These are phyloP conservation scores for Hippasteria phrygiana DNA, from an alignment of 53 echinoderm and acorn worm genomes.

Conservation along the genomic window DNA sequence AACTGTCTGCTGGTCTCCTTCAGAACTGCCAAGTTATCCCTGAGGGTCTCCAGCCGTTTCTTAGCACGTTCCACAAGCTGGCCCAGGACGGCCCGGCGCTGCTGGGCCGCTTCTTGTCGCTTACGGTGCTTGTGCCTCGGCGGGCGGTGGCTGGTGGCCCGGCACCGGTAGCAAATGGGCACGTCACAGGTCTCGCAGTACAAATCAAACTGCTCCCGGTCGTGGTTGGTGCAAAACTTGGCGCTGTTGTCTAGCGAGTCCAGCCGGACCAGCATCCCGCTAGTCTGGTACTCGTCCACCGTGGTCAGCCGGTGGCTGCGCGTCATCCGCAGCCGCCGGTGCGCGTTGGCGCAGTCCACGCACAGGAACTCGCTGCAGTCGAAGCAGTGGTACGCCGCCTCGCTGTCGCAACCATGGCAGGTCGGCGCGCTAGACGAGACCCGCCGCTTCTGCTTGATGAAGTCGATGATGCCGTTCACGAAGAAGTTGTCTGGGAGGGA, in stretches of 20 bases:
- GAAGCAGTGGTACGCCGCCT: conserved; percentile 88
- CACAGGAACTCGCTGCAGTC: conserved; percentile 93
- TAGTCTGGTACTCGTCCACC: conserved; percentile 90
- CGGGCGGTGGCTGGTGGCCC: conserved; percentile 76
- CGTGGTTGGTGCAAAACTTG: conserved; percentile 81
- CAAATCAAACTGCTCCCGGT: conserved; percentile 78
- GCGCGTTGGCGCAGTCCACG: conserved; percentile 91
- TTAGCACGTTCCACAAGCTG: conserved; percentile 78
- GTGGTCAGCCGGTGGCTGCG: conserved; percentile 82
- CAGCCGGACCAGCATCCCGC: conserved; percentile 78
- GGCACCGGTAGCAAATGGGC: conserved; percentile 91
- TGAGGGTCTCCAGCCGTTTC: conserved; percentile 74
- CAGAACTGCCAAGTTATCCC: conserved; percentile 71
- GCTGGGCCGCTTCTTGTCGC: conserved; percentile 75
- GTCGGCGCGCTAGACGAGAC: conserved; percentile 72
- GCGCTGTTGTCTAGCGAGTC: conserved; percentile 77
- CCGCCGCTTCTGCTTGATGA: conserved; percentile 87
- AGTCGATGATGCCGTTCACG: conserved; percentile 98
- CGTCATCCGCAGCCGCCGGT: conserved; percentile 86
- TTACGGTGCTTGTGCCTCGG: conserved; percentile 78
- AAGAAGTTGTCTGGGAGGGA: conserved; percentile 97
- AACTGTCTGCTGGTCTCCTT: conserved; percentile 84
- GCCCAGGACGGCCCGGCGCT: conserved; percentile 69
- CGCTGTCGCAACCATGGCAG: conserved; percentile 91
- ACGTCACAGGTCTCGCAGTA: conserved; percentile 97